Evolutionary conservation across 2,888 invertebrate species (phyloP).

Genomic region (Dicycla oo): DNA sequence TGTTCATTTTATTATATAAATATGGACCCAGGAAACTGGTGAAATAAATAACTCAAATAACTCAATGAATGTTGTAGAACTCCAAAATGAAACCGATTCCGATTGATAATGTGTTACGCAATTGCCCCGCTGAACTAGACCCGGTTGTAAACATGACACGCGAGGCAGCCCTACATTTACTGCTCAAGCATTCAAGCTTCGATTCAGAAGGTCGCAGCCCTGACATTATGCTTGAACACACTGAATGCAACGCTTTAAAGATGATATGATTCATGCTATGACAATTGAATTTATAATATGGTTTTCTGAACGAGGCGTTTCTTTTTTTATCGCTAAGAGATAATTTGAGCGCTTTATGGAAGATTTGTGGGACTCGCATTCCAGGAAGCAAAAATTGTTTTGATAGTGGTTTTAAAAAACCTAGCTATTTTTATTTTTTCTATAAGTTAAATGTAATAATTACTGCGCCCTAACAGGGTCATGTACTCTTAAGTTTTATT

Average conservation of each 20-base stretch:
- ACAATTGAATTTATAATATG: background rate
- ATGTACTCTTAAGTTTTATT: too few species aligned
- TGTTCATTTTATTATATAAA: too few species aligned
- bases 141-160: constrained; percentile 31
- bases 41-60: too few species aligned
- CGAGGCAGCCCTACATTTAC: constrained; percentile 15
- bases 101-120: too few species aligned
- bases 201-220: constrained; percentile 29
- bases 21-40: too few species aligned
- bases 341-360: background rate
- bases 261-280: background rate
- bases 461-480: too few species aligned
- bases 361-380: background rate
- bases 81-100: too few species aligned
- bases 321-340: background rate
- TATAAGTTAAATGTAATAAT: too few species aligned
- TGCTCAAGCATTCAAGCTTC: constrained; percentile 30
- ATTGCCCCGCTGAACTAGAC: constrained; percentile 41
- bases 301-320: background rate
- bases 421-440: too few species aligned
- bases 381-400: background rate
- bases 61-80: too few species aligned
- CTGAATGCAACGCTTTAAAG: background rate
- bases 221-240: constrained; percentile 6
- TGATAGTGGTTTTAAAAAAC: background rate